phyloP scores from a whole-genome alignment of 2,888 invertebrate species.

The Morpho helenor region DNA sequence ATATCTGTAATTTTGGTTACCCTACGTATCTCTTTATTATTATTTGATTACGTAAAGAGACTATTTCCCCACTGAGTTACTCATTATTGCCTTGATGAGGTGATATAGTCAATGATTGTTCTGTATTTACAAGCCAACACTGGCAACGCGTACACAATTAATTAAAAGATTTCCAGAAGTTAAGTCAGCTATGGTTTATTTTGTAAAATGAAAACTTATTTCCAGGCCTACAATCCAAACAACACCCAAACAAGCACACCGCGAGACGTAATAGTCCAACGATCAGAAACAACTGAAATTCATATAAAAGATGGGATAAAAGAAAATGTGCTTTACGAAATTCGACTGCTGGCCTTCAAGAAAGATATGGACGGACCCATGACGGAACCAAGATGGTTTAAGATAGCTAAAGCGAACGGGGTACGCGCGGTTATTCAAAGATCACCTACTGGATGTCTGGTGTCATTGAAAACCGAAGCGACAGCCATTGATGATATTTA shows the following conservation, averaged over 20 bases:
- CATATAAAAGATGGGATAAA: constrained; percentile 11
- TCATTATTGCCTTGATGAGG: too few relatives aligned
- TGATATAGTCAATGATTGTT: too few relatives aligned
- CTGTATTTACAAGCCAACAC: too few relatives aligned
- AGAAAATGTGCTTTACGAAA: constrained; percentile 17
- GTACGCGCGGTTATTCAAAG: constrained; percentile 12
- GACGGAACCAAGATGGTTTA: constrained; percentile 15
- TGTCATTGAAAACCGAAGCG: not conserved
- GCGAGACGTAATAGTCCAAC: not conserved
- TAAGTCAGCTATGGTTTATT: too few relatives aligned
- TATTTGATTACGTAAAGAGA: too few relatives aligned
- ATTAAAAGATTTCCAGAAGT: too few relatives aligned
- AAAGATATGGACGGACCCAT: constrained; percentile 9
- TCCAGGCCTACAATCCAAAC: not conserved
- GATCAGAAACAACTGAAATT: not conserved
- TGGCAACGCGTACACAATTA: too few relatives aligned
- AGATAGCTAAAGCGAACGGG: constrained; percentile 11
- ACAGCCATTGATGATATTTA: not conserved
- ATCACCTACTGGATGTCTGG: constrained; percentile 9
- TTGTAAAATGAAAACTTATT: not conserved
- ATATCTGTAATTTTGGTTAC: too few relatives aligned
- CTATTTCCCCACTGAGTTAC: too few relatives aligned
- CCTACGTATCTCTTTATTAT: too few relatives aligned
- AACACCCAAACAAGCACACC: not conserved
- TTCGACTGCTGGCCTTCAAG: constrained; percentile 13